Evolutionary conservation across 2,888 invertebrate genomes (phyloP).

Genomic region (Agonopterix arenella): DNA sequence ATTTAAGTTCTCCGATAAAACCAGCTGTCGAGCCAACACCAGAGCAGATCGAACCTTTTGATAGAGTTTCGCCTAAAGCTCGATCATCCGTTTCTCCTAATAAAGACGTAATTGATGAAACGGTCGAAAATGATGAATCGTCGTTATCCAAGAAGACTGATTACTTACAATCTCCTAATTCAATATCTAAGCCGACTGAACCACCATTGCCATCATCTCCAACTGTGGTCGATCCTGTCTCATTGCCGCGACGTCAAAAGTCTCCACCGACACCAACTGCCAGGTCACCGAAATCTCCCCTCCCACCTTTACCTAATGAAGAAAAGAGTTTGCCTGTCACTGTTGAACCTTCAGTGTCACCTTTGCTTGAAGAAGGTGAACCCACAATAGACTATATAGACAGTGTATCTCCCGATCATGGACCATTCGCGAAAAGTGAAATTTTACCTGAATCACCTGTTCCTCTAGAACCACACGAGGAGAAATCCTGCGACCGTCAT

Average conservation of each 20-base stretch:
- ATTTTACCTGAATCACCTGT: slow-evolving; percentile 31
- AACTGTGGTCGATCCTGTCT: slow-evolving; percentile 27
- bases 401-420: slow-evolving; percentile 17
- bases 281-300: slow-evolving; percentile 42
- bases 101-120: slow-evolving; percentile 26
- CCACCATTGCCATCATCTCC: slow-evolving; percentile 33
- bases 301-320: slow-evolving; percentile 32
- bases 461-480: slow-evolving; percentile 30
- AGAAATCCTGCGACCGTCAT: slow-evolving; percentile 24
- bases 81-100: slow-evolving; percentile 40
- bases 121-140: slow-evolving; percentile 25
- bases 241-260: slow-evolving; percentile 40
- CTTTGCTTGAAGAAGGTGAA: slow-evolving; percentile 28
- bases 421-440: slow-evolving; percentile 20
- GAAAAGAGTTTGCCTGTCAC: slow-evolving; percentile 21
- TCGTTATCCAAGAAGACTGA: slow-evolving; percentile 23
- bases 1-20: slow-evolving; percentile 37
- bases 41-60: slow-evolving; percentile 25
- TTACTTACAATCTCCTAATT: slow-evolving; percentile 26
- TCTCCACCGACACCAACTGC: slow-evolving; percentile 51
- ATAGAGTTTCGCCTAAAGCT: slow-evolving; percentile 34
- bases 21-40: slow-evolving; percentile 23
- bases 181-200: slow-evolving; percentile 33
- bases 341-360: slow-evolving; percentile 33
- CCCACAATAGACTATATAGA: slow-evolving; percentile 25